Conservation (phyloP, 1,140 invertebrate species). For the Chionoecetes opilio region DNA sequence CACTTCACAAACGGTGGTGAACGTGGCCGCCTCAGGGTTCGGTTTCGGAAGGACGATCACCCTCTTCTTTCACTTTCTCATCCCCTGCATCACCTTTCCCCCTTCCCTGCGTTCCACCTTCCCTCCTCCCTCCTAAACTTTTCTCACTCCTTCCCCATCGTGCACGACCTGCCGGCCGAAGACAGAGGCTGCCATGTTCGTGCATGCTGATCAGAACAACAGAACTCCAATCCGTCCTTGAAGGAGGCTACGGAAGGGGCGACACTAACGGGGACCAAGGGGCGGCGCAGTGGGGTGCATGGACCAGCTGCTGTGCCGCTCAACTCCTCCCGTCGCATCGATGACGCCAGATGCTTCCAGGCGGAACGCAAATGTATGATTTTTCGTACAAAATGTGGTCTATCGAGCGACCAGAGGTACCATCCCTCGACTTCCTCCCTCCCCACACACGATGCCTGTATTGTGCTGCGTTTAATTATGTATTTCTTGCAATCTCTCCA, state of each 20-base stretch:
- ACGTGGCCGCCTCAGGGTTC: background rate
- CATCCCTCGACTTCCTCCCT: background rate
- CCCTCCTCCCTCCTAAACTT: background rate
- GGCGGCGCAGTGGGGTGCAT: background rate
- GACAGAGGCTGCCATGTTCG: background rate
- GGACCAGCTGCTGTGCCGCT: background rate
- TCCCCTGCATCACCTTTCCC: background rate
- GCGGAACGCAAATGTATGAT: background rate
- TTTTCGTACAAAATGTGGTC: background rate
- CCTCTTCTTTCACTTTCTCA: background rate
- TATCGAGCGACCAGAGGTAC: background rate
- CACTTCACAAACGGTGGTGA: background rate
- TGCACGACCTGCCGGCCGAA: background rate
- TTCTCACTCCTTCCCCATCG: conserved; percentile 1
- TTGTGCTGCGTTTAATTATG: background rate
- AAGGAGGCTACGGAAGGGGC: background rate
- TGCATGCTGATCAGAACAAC: conserved; percentile 14
- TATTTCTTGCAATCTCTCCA: background rate
- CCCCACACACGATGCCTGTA: background rate
- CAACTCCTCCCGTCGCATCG: background rate
- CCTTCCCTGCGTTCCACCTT: background rate
- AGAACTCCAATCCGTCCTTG: background rate
- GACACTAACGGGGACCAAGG: background rate
- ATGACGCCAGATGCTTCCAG: background rate
- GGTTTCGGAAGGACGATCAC: background rate